These are phyloP conservation scores for Tiliacea aurago DNA, from an alignment of 2,888 invertebrate species.

Conservation along the genomic window DNA sequence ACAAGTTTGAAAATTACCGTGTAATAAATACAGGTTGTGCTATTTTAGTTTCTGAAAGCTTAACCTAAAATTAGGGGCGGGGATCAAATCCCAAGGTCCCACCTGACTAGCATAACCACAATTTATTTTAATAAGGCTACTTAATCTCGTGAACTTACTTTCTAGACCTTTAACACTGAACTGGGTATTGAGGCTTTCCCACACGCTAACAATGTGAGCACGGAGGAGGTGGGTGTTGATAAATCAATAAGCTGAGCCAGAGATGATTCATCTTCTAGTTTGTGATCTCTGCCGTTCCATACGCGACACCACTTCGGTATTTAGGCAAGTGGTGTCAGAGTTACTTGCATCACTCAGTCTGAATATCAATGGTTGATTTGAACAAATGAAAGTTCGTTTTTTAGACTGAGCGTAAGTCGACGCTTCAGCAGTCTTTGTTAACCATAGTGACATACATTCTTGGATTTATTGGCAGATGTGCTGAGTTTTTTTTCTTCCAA, in stretches of 20 bases:
- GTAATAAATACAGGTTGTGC: slow-evolving; percentile 1
- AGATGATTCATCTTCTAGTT: slow-evolving; percentile 36
- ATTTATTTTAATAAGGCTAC: slow-evolving; percentile 46
- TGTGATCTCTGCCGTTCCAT: not conserved
- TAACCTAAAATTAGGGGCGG: slow-evolving; percentile 11
- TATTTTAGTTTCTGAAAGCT: slow-evolving; percentile 9
- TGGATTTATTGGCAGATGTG: slow-evolving; percentile 20
- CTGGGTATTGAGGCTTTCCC: slow-evolving; percentile 45
- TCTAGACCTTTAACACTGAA: slow-evolving; percentile 58
- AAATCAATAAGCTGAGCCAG: slow-evolving; percentile 32
- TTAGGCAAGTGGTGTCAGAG: not conserved
- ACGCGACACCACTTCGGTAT: slow-evolving; percentile 17
- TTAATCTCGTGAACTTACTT: slow-evolving; percentile 50
- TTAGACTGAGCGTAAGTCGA: not conserved
- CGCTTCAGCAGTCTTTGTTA: slow-evolving; percentile 6
- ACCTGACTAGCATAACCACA: slow-evolving; percentile 26
- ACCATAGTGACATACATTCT: not conserved
- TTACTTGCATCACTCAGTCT: slow-evolving; percentile 7
- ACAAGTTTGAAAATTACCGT: slow-evolving; percentile 8
- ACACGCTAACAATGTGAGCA: slow-evolving; percentile 49
- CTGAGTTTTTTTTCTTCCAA: slow-evolving; percentile 26
- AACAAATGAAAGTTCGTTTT: slow-evolving; percentile 1
- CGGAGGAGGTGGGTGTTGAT: slow-evolving; percentile 32
- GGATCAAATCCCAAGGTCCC: slow-evolving; percentile 26
- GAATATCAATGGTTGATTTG: not conserved